Conservation (phyloP, 1,140 invertebrate genomes). For the Drosophila guanche region DNA sequence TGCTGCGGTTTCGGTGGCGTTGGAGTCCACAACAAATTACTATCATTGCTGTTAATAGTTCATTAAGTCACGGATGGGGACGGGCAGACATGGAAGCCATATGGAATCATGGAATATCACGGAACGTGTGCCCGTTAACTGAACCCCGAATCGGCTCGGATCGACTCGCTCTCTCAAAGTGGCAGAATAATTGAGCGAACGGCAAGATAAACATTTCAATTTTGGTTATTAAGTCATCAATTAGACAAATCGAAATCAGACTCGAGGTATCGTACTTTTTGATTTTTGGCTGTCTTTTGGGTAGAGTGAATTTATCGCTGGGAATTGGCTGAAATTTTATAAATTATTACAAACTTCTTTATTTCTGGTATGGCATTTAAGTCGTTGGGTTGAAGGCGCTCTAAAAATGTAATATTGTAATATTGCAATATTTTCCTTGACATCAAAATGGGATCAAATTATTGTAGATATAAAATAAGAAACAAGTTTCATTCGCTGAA, state of each 20-base stretch:
- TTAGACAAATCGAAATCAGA: conserved; percentile 51
- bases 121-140: conserved; percentile 67
- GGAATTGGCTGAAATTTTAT: conserved; percentile 19
- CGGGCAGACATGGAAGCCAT: conserved; percentile 55
- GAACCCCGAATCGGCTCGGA: conserved; percentile 55
- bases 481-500: too few species aligned
- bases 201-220: conserved; percentile 79
- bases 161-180: conserved; percentile 38
- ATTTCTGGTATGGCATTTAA: conserved; percentile 8
- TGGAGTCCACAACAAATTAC: conserved; percentile 71
- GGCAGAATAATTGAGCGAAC: conserved; percentile 82
- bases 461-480: too few species aligned
- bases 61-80: conserved; percentile 76
- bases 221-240: conserved; percentile 80
- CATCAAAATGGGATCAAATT: conserved; percentile 1
- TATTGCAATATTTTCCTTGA: too few species aligned
- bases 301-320: too few species aligned
- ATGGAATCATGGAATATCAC: conserved; percentile 46
- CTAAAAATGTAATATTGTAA: conserved; percentile 8
- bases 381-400: conserved; percentile 9
- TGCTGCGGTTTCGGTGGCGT: conserved; percentile 22
- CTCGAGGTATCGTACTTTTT: conserved; percentile 7
- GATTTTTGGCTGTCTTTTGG: conserved; percentile 2
- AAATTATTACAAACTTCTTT: conserved; percentile 17
- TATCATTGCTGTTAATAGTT: conserved; percentile 82